Percentiles rank a stretch among this genome's conserved stretches.
phyloP scores from a whole-genome alignment of 2,797 vertebrate species.

The Phrynocephalus guinanensis region DNA sequence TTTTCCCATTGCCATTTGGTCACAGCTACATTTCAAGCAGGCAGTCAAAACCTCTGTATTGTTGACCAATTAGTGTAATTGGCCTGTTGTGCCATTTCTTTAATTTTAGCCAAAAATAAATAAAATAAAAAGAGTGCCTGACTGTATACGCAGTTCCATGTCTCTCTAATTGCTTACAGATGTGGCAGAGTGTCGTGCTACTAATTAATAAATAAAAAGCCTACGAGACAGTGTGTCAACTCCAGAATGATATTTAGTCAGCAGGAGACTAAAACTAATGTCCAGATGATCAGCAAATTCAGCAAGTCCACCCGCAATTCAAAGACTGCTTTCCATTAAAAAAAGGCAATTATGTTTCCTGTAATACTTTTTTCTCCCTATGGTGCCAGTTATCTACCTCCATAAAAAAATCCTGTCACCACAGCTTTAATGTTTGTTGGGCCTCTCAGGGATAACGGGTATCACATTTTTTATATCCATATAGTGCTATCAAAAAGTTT shows the following conservation, averaged over 20 bases:
- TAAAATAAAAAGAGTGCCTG: neutral
- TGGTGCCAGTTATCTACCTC: slow-evolving; percentile 10
- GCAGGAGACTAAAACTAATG: slow-evolving; percentile 16
- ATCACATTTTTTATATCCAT: neutral
- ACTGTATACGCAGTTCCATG: slow-evolving; percentile 26
- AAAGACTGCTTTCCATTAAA: slow-evolving; percentile 19
- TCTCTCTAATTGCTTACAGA: neutral
- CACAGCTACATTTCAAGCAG: neutral
- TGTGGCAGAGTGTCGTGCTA: neutral
- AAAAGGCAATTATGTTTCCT: slow-evolving; percentile 33
- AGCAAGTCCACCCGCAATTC: neutral
- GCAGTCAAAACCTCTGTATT: neutral
- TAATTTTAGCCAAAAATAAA: slow-evolving; percentile 12
- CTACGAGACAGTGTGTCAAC: neutral
- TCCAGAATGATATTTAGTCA: slow-evolving; percentile 33
- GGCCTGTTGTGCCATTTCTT: slow-evolving; percentile 26
- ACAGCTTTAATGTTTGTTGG: neutral
- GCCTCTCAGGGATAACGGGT: slow-evolving; percentile 36
- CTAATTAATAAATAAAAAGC: neutral
- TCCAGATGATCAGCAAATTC: slow-evolving; percentile 1
- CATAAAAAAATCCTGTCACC: slow-evolving; percentile 19
- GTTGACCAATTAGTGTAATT: slow-evolving; percentile 23
- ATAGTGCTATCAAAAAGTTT: slow-evolving; percentile 24
- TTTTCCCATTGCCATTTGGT: slow-evolving; percentile 16
- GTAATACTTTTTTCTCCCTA: neutral